A percentile compares a stretch with the other conserved stretches of the same genome.
These are phyloP conservation scores for Xenops minutus DNA, from an alignment of 2,797 vertebrate species.

Conservation along the genomic window DNA sequence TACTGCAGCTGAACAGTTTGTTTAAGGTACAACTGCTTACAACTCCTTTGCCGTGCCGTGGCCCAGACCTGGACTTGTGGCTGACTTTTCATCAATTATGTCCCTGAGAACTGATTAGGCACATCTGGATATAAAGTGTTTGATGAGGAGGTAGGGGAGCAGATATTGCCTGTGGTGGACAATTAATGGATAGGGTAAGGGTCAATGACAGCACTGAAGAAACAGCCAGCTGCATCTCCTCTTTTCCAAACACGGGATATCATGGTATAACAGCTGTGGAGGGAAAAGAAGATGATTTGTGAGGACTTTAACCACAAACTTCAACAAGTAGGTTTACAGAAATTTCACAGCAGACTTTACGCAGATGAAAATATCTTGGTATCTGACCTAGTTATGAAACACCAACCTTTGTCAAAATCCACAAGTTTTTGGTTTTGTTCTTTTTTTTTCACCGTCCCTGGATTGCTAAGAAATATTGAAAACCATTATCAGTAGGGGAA, in stretches of 20 bases:
- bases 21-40: neutral
- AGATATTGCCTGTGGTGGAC: neutral
- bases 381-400: neutral
- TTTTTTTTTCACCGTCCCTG: neutral
- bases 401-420: neutral
- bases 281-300: neutral
- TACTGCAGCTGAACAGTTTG: neutral
- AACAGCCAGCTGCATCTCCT: neutral
- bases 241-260: neutral
- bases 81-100: neutral
- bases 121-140: neutral
- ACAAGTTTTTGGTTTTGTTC: neutral
- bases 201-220: neutral
- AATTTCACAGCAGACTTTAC: neutral
- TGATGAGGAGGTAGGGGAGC: neutral
- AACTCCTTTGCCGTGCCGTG: neutral
- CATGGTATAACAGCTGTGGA: neutral
- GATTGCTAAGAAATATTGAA: neutral
- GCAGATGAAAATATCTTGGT: neutral
- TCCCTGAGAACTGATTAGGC: neutral
- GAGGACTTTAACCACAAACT: neutral
- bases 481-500: neutral
- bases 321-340: neutral
- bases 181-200: slow-evolving; percentile 3
- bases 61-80: neutral